Conservation (phyloP, 2,797 vertebrate genomes). For the Nothura maculosa region DNA sequence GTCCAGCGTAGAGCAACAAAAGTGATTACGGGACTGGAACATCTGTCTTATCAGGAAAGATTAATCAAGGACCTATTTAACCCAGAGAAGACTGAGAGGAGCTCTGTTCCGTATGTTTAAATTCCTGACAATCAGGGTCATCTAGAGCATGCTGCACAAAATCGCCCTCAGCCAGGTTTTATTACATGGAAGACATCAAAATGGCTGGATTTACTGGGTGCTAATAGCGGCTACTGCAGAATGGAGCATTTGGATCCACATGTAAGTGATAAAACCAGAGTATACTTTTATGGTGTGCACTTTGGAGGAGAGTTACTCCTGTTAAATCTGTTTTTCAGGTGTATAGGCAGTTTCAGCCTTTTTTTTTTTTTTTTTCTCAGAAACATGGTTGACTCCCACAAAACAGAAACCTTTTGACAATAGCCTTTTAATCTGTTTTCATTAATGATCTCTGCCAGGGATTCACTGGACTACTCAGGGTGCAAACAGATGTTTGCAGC, state of each 20-base stretch:
- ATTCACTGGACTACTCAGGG: neutral
- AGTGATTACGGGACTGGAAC: no score
- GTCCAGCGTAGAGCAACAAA: no score
- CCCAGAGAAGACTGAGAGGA: no score
- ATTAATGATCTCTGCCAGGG: neutral
- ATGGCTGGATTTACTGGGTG: neutral
- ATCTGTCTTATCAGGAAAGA: no score
- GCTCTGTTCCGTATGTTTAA: no score
- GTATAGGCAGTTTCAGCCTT: neutral
- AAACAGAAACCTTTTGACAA: neutral
- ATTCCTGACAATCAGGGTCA: no score
- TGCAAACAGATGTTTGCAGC: neutral
- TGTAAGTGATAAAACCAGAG: neutral
- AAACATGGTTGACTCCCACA: neutral
- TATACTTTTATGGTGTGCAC: neutral
- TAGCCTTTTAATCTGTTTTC: neutral
- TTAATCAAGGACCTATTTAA: no score
- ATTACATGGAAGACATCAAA: neutral
- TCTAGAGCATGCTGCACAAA: no score
- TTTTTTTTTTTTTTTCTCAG: neutral
- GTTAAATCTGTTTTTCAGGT: neutral
- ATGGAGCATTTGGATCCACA: neutral
- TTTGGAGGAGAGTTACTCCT: neutral
- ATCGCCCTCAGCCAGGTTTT: neutral
- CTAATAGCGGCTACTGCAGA: neutral